Evolutionary conservation across 2,113 vertebrate genomes (phyloP).

Genomic region (Grammomys dolichurus): DNA sequence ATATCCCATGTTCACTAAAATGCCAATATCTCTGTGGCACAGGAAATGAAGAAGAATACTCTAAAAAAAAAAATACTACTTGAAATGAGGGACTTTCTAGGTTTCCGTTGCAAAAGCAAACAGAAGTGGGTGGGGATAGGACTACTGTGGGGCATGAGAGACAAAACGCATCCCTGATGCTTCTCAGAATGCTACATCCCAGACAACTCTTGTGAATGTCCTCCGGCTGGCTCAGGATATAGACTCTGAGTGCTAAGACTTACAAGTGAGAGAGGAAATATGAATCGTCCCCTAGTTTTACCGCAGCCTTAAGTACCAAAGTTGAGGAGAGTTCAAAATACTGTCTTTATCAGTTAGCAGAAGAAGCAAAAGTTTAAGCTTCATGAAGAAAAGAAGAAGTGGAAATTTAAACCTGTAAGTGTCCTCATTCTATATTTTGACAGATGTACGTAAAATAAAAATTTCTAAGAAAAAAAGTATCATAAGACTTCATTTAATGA

Average conservation of each 20-base stretch:
- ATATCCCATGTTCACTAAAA: background rate
- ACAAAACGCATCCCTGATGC: background rate
- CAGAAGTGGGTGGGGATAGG: background rate
- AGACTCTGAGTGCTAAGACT: background rate
- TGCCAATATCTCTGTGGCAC: background rate
- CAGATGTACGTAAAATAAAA: background rate
- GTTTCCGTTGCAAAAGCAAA: too few relatives aligned
- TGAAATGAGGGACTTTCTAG: background rate
- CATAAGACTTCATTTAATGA: background rate
- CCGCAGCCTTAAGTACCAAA: background rate
- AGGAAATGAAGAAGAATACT: background rate
- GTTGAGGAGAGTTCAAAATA: conserved; percentile 21
- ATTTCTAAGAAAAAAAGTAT: background rate
- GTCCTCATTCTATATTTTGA: conserved; percentile 26
- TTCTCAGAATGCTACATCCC: background rate
- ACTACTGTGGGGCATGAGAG: background rate
- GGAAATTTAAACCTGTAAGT: background rate
- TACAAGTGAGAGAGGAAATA: background rate
- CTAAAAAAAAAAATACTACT: background rate
- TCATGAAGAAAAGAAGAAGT: background rate
- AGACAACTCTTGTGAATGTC: background rate
- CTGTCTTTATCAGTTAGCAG: background rate
- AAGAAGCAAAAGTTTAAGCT: conserved; percentile 27
- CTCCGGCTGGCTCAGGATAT: too few relatives aligned
- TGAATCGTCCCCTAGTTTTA: background rate